A percentile compares a stretch with the other conserved stretches of the same genome.
Conservation (phyloP, 1,140 invertebrate genomes). For the Cepaea nemoralis region DNA sequence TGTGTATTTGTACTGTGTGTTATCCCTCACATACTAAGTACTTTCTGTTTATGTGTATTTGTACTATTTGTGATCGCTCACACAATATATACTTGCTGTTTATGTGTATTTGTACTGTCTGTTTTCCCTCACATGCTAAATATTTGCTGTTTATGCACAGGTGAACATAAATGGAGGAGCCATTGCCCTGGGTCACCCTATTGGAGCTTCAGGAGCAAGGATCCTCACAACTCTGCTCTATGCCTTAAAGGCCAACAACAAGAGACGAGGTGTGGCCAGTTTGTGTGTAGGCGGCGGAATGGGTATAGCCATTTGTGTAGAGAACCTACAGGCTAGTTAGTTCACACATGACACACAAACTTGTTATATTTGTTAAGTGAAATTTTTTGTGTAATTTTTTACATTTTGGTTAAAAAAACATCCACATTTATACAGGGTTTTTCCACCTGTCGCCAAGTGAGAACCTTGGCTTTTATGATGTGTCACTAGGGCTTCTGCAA, state of each 20-base stretch:
- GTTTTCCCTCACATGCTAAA: constrained; percentile 2
- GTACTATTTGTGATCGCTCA: no score
- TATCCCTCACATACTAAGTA: no score
- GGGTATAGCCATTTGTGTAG: constrained; percentile 88
- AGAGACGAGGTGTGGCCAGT: constrained; percentile 83
- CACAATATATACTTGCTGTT: no score
- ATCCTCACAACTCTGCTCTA: constrained; percentile 71
- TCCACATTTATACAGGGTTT: no score
- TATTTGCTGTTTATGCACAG: constrained; percentile 50
- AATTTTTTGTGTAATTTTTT: no score
- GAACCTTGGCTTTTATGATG: no score
- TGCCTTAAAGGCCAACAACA: constrained; percentile 68
- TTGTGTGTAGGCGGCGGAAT: constrained; percentile 93
- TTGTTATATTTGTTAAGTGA: no score
- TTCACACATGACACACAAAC: not conserved
- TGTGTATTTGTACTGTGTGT: no score
- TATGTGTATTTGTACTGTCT: not conserved
- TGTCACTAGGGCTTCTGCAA: no score
- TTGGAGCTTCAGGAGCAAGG: constrained; percentile 83
- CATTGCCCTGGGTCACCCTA: constrained; percentile 90
- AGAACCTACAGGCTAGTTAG: constrained; percentile 65
- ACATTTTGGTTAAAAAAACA: no score
- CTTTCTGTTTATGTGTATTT: no score
- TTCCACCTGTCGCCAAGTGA: no score
- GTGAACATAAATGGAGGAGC: constrained; percentile 81